These are phyloP conservation scores for Hystrix cristata DNA, from an alignment of 2,113 vertebrate species.

Conservation along the genomic window DNA sequence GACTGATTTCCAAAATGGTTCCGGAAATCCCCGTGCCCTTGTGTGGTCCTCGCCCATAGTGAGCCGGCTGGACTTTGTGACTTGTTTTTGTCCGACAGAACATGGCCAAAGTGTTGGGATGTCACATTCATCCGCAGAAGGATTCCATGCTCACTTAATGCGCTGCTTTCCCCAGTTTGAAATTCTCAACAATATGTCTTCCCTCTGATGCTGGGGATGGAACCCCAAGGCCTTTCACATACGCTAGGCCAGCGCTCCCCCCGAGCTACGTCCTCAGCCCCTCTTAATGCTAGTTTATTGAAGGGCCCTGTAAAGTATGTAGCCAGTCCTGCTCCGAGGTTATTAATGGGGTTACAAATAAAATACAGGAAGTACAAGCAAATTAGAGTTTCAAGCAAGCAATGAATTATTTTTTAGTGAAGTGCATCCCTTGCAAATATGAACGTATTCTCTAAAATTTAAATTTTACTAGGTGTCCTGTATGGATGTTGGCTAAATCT, in stretches of 20 bases:
- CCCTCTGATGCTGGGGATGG: background rate
- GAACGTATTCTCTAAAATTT: constrained; percentile 19
- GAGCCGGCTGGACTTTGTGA: background rate
- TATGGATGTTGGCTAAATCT: constrained; percentile 7
- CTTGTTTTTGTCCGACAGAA: background rate
- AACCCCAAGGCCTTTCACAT: background rate
- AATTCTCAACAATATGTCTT: background rate
- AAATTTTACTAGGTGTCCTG: background rate
- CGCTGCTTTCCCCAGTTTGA: background rate
- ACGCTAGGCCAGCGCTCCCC: background rate
- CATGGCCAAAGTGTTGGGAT: background rate
- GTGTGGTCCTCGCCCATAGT: background rate
- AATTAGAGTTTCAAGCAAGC: constrained; percentile 13
- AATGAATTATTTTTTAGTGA: constrained; percentile 5
- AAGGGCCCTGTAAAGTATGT: background rate
- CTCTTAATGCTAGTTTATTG: background rate
- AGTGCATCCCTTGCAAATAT: background rate
- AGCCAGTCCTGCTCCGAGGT: background rate
- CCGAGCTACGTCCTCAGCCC: background rate
- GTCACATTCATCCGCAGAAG: background rate
- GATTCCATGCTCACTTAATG: background rate
- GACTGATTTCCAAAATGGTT: background rate
- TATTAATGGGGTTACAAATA: background rate
- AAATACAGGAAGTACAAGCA: background rate
- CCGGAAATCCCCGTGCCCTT: background rate